A percentile compares a stretch with the other conserved stretches of the same genome.
Conservation (phyloP, 35 echinoderm and acorn worm species). For the Chiridota heheva region DNA sequence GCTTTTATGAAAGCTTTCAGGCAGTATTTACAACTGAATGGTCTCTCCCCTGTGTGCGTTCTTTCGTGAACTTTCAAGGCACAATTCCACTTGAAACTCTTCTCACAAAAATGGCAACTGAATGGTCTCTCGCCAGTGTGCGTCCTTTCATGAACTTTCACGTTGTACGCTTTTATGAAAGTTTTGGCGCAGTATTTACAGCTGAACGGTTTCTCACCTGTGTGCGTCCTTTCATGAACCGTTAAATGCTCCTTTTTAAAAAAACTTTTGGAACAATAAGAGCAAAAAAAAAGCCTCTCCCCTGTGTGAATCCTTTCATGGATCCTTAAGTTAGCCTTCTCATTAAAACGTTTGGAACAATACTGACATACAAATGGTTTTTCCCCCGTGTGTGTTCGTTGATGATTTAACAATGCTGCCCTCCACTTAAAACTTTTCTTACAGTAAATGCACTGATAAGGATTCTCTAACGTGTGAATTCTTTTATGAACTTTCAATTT, state of each 20-base stretch:
- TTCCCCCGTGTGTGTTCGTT: conserved; percentile 40
- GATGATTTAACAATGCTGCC: conserved; percentile 1
- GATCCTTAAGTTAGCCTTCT: conserved; percentile 1
- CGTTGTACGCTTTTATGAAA: too few species aligned
- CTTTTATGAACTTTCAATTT: too few species aligned
- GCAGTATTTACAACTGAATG: conserved; percentile 28
- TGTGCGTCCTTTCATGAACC: conserved; percentile 42
- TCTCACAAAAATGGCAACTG: conserved; percentile 14
- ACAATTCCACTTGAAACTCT: background rate
- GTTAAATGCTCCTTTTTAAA: background rate
- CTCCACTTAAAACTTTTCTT: conserved; percentile 15
- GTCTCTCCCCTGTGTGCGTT: conserved; percentile 51
- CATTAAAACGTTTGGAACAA: conserved; percentile 23
- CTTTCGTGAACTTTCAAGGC: conserved; percentile 19
- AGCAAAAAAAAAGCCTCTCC: conserved; percentile 24
- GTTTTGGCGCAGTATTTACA: conserved; percentile 21
- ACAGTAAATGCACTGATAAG: background rate
- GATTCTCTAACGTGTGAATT: too few species aligned
- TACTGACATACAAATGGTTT: conserved; percentile 15
- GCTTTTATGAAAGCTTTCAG: conserved; percentile 22
- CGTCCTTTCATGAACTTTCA: conserved; percentile 26
- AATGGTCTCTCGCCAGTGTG: conserved; percentile 41
- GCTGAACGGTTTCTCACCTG: conserved; percentile 48
- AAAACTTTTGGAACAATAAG: conserved; percentile 7
- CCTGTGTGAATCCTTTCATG: conserved; percentile 41